Evolutionary conservation across 2,888 invertebrate genomes (phyloP), one percentile per base, ranked within the genome.

Genomic region (Cosmorhoe ocellata): DNA sequence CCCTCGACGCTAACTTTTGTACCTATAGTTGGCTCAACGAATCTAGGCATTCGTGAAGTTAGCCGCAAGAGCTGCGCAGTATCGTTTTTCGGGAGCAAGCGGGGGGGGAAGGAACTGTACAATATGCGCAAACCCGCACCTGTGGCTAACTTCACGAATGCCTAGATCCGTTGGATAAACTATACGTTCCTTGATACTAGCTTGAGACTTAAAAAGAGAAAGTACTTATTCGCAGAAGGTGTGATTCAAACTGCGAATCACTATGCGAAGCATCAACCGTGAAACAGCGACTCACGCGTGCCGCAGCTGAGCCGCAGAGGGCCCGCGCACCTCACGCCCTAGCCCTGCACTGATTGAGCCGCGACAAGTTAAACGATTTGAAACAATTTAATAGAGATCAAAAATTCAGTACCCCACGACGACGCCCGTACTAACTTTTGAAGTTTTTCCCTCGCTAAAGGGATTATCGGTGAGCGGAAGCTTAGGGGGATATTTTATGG

Each of bases 301-400:
- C 27, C 50, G 44, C 57, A 38, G 52, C 47, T 41, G 38, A 41
- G 47, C 51, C 36, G 54, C 49, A 41, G 44, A 42, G 45, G 52
- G 33, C 58, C 59, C 59, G 64, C 74, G 59, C 77, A 67, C 72
- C 59, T 58, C 50, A 48, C 59, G 40, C 52, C 56, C 51, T 42
- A 42, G 55, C 66, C 70, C 71, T 73, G 76, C 84, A 77, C 86
- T 89, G 89, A 89, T 90, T 89, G 89, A 88, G 86, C 85, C 84
- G 90, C 90, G 90, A 89, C 90, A 90, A 90, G 90, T 90, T 90
- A 89, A 90, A 90, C 90, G 81, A 90, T 90, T 90, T 90, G 90
- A 90, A 90, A 90, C 90, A 90, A 90, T 90, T 90, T 90, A 90
- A 90, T 90, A 90, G 88, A 90, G 90, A 90, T 90, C 90, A 90